Conservation (phyloP, 2,113 vertebrate genomes). For the Oenanthe oenanthe region DNA sequence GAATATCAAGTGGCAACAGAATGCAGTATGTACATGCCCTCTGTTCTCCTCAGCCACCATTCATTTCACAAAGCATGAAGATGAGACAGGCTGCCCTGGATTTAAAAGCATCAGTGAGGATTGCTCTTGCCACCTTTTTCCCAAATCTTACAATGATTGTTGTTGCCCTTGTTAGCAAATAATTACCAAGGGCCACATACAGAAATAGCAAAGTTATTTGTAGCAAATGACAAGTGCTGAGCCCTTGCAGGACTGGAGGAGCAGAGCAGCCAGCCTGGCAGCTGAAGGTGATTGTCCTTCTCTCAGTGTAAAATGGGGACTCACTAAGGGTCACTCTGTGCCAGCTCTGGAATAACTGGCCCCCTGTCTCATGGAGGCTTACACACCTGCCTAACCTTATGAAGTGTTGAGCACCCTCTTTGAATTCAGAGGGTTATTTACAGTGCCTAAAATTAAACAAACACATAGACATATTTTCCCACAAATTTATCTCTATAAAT, state of each 20-base stretch:
- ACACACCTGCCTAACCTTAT: not conserved
- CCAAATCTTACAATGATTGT: not conserved
- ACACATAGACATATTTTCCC: not conserved
- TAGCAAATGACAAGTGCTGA: not conserved
- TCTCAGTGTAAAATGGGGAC: not conserved
- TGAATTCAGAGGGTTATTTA: not conserved
- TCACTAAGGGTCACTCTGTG: fast-evolving
- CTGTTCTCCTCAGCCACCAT: not conserved
- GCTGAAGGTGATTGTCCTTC: not conserved
- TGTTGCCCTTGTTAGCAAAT: not conserved
- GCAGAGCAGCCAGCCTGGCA: not conserved
- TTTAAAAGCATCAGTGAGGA: not conserved
- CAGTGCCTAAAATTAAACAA: not conserved
- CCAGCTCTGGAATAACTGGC: not conserved
- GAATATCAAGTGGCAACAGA: not conserved
- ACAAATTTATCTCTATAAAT: not conserved
- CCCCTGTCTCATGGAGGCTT: not conserved
- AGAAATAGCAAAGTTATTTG: slow-evolving; percentile 24
- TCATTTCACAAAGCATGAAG: not conserved
- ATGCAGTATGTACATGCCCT: not conserved
- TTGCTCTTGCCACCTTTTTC: not conserved
- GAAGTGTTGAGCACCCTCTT: not conserved
- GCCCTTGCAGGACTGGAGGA: not conserved
- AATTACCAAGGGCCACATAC: not conserved
- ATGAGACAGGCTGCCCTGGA: not conserved